Conservation (phyloP, 2,888 invertebrate genomes). For the Halictus ligatus region DNA sequence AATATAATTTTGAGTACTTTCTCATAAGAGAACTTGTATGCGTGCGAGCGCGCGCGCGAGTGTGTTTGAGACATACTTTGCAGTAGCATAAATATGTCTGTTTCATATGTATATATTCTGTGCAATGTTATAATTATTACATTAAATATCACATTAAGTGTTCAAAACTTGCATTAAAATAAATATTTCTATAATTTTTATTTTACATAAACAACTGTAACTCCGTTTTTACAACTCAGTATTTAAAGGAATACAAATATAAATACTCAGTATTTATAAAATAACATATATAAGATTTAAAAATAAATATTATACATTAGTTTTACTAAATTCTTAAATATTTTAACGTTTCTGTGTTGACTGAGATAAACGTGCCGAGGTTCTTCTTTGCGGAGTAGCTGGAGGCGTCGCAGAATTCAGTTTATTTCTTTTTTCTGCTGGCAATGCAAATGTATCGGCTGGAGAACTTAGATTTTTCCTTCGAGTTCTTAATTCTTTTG, state of each 20-base stretch:
- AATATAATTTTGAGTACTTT: constrained; percentile 9
- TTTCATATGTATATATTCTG: constrained; percentile 24
- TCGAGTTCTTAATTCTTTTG: background rate
- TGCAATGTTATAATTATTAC: constrained; percentile 18
- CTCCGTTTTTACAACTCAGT: constrained; percentile 9
- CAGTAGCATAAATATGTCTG: constrained; percentile 5
- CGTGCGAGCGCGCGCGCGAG: background rate
- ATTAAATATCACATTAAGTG: constrained; percentile 20
- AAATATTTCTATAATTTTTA: constrained; percentile 43
- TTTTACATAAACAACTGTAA: background rate
- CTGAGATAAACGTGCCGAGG: constrained; percentile 44
- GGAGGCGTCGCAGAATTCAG: background rate
- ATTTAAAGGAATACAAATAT: constrained; percentile 10
- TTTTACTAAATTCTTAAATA: background rate
- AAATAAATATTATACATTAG: background rate
- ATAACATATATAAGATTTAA: background rate
- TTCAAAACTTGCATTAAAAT: constrained; percentile 44
- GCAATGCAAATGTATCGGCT: background rate
- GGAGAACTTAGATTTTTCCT: constrained; percentile 9
- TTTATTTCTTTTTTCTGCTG: constrained; percentile 36
- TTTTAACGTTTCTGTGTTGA: constrained; percentile 9
- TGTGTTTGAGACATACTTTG: background rate
- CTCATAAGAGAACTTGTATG: background rate
- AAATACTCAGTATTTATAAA: background rate
- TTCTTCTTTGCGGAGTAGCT: constrained; percentile 9